These are phyloP conservation scores for Babyrousa celebensis DNA, from an alignment of 2,797 vertebrate species.

Conservation along the genomic window DNA sequence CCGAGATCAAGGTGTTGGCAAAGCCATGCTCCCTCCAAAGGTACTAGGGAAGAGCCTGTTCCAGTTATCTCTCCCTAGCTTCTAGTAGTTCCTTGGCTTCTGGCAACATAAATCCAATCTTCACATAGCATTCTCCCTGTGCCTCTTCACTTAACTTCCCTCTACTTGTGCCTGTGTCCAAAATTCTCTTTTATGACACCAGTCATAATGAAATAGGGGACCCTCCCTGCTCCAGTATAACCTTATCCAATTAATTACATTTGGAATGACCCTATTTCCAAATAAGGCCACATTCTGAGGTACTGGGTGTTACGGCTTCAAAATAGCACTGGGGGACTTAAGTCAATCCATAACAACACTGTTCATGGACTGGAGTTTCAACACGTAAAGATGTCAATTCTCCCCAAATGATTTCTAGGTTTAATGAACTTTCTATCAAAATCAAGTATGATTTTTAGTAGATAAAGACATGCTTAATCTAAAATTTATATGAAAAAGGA, in stretches of 20 bases:
- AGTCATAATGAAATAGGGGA: not conserved
- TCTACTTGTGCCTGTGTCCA: not conserved
- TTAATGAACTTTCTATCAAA: conserved; percentile 14
- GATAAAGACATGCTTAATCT: not conserved
- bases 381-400: not conserved
- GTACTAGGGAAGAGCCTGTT: not conserved
- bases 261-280: not conserved
- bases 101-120: not conserved
- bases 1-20: not conserved
- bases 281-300: not conserved
- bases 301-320: not conserved
- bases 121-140: not conserved
- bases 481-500: not conserved
- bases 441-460: not conserved
- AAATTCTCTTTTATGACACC: not conserved
- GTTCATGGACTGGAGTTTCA: not conserved
- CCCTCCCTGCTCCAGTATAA: not conserved
- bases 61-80: not conserved
- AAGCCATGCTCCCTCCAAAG: not conserved
- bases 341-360: not conserved
- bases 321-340: not conserved
- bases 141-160: not conserved
- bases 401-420: not conserved
- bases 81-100: not conserved
- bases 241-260: not conserved